These are phyloP conservation scores for Mechanitis messenoides DNA, from an alignment of 2,888 invertebrate species.

Conservation along the genomic window DNA sequence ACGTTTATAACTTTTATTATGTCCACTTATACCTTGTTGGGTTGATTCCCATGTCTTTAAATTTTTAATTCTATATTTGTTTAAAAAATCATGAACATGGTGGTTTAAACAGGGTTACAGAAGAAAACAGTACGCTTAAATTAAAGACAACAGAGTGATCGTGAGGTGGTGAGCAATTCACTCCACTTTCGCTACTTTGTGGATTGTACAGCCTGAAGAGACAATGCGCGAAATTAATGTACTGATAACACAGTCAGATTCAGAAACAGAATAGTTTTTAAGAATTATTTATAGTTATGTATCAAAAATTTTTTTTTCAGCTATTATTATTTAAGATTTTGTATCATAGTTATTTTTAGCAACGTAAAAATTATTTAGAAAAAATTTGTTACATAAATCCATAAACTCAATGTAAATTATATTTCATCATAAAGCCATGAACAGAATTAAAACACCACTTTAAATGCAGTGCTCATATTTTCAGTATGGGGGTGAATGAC, in stretches of 20 bases:
- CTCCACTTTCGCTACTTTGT: slow-evolving; percentile 69
- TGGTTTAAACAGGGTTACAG: slow-evolving; percentile 11
- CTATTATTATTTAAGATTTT: too few species aligned
- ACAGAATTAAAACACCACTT: not conserved
- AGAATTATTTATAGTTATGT: too few species aligned
- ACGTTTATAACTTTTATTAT: too few species aligned
- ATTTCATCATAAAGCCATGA: not conserved
- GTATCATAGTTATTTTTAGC: too few species aligned
- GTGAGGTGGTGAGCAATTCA: slow-evolving; percentile 63
- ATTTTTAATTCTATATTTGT: too few species aligned
- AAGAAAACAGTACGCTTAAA: slow-evolving; percentile 37
- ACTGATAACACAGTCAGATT: slow-evolving; percentile 36
- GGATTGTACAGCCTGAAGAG: slow-evolving; percentile 51
- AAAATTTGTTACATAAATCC: too few species aligned
- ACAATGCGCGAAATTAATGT: slow-evolving; percentile 58
- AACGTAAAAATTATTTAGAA: too few species aligned
- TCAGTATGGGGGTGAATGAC: not conserved
- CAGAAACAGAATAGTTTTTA: not conserved
- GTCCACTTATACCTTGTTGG: too few species aligned
- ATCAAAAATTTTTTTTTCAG: too few species aligned
- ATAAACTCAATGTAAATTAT: too few species aligned
- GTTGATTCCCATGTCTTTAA: too few species aligned
- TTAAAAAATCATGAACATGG: slow-evolving; percentile 2
- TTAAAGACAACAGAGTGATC: slow-evolving; percentile 67
- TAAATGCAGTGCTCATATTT: not conserved